Evolutionary conservation across 2,797 vertebrate genomes (phyloP).

Genomic region (Hemibagrus guttatus): DNA sequence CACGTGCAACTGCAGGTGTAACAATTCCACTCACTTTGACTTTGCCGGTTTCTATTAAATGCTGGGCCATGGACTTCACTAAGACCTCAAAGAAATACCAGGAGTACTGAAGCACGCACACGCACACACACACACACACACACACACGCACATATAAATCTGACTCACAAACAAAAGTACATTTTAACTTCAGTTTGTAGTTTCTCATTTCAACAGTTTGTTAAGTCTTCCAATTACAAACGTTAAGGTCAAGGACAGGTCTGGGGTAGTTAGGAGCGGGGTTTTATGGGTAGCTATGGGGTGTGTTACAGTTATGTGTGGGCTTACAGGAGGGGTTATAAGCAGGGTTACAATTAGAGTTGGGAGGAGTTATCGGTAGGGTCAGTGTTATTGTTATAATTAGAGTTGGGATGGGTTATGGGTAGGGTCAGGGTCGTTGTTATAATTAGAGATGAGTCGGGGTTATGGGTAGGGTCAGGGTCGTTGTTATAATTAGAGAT

Average conservation of each 20-base stretch:
- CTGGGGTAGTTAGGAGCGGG: not conserved
- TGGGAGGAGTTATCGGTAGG: not conserved
- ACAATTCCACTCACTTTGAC: conserved; percentile 83
- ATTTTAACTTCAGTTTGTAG: not conserved
- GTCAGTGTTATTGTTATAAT: no score
- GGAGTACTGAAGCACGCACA: conserved; percentile 83
- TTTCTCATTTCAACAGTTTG: no score
- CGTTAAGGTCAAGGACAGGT: no score
- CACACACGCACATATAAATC: not conserved
- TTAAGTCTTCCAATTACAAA: not conserved
- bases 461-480: no score
- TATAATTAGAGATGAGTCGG: not conserved
- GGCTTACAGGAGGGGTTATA: not conserved
- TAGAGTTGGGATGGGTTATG: not conserved
- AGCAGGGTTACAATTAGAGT: no score
- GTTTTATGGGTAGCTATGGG: not conserved
- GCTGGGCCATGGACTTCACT: conserved; percentile 98
- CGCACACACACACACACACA: conserved; percentile 43
- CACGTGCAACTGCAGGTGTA: not conserved
- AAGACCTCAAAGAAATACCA: conserved; percentile 99
- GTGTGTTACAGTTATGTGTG: not conserved
- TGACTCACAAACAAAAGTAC: not conserved
- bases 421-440: not conserved
- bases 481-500: no score
- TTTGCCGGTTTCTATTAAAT: conserved; percentile 93